These are phyloP conservation scores for Phyllostomus hastatus DNA, from an alignment of 2,113 vertebrate genomes.

Conservation along the genomic window DNA sequence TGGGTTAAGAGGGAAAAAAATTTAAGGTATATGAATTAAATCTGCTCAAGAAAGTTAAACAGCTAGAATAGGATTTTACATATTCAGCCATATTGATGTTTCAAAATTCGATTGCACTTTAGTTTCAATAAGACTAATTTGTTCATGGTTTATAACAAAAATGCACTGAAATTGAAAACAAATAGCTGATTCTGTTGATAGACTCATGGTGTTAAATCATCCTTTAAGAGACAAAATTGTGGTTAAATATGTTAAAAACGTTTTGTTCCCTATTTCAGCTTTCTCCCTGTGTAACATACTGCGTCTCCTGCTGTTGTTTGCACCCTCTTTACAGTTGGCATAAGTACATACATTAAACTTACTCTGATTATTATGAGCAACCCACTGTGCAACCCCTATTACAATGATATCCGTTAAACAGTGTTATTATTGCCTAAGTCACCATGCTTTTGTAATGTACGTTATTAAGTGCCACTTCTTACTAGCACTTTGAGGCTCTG, in stretches of 20 bases:
- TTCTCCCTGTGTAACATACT: background rate
- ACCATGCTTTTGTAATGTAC: background rate
- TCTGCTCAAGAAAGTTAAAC: slow-evolving; percentile 68
- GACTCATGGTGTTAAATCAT: slow-evolving; percentile 47
- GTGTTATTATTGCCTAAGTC: slow-evolving; percentile 34
- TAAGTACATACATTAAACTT: slow-evolving; percentile 39
- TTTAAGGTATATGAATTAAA: slow-evolving; percentile 5
- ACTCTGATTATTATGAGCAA: background rate
- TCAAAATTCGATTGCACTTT: slow-evolving; percentile 70
- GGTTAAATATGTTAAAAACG: slow-evolving; percentile 42
- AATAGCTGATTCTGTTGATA: slow-evolving; percentile 22
- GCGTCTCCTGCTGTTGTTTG: slow-evolving; percentile 6
- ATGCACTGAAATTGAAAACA: slow-evolving; percentile 18
- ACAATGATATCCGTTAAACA: background rate
- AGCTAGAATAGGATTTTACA: slow-evolving; percentile 49
- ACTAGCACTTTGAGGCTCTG: slow-evolving; percentile 13
- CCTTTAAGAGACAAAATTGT: slow-evolving; percentile 49
- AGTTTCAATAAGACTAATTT: slow-evolving; percentile 48
- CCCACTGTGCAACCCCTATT: background rate
- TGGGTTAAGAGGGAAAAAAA: background rate
- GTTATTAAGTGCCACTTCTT: slow-evolving; percentile 28
- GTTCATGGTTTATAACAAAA: slow-evolving; percentile 61
- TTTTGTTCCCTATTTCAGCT: background rate
- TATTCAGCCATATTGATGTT: background rate
- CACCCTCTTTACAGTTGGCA: slow-evolving; percentile 14